A percentile compares a stretch with the other conserved stretches of the same genome.
These are phyloP conservation scores for Carposina sasakii DNA, from an alignment of 1,140 invertebrate species.

Conservation along the genomic window DNA sequence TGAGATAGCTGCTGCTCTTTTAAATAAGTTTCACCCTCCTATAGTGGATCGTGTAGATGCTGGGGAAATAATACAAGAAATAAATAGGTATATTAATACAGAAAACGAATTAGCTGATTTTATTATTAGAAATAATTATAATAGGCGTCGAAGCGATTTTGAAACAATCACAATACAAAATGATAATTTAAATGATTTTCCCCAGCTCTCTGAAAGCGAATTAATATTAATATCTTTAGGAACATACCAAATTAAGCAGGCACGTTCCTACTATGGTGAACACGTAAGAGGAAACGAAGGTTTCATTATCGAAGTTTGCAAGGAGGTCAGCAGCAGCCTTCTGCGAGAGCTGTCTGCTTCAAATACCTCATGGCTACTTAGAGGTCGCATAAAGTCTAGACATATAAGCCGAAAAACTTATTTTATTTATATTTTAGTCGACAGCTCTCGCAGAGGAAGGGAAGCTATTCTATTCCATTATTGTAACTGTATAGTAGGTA, in stretches of 20 bases:
- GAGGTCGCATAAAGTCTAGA: constrained; percentile 8
- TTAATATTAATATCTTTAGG: constrained; percentile 15
- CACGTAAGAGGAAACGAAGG: constrained; percentile 16
- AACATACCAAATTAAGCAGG: constrained; percentile 24
- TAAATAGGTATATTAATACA: constrained; percentile 12
- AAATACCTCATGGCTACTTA: constrained; percentile 9
- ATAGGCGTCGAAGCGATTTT: constrained; percentile 12
- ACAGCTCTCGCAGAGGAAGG: constrained; percentile 15
- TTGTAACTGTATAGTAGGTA: too few species aligned
- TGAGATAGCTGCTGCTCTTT: constrained; percentile 12
- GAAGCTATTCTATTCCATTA: too few species aligned
- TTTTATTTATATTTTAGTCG: constrained; percentile 26
- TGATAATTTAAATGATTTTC: constrained; percentile 15
- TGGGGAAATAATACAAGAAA: constrained; percentile 9
- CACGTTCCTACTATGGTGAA: constrained; percentile 24
- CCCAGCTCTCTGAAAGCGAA: constrained; percentile 10
- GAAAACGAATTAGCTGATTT: constrained; percentile 20
- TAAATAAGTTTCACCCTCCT: constrained; percentile 11
- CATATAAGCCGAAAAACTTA: constrained; percentile 25
- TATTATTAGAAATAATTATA: constrained; percentile 11
- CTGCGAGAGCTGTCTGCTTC: constrained; percentile 4
- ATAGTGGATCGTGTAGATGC: constrained; percentile 15
- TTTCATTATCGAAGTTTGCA: constrained; percentile 20
- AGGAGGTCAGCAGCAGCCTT: constrained; percentile 10
- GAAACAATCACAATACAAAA: constrained; percentile 6